Base-by-base conservation (phyloP, 1,140 invertebrate genomes). In the Zaprionus inermis region DNA sequence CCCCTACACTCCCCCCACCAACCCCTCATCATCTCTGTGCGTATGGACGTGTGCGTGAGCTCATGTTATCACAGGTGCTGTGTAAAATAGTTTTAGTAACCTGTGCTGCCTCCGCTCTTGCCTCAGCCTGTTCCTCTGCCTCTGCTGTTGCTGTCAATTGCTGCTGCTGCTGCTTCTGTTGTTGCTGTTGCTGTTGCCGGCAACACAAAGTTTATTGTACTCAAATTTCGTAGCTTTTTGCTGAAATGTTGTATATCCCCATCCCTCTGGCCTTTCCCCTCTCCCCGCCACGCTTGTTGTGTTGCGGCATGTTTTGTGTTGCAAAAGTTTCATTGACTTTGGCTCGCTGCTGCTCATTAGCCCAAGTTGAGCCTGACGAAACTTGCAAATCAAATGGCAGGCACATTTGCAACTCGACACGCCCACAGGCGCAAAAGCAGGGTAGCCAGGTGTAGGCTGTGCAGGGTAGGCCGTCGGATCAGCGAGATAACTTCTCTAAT, bases 31-130 rank as follows among this genome's bases (percentile, higher is more conserved):
- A 32, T 44, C 44, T 32, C 22, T 56, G 69, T 65, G 22, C 22
- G 5, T 67, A 18, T 32, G 30, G 36, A 41, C 41, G 55, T 65
- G 38, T 49, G 24, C 22, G 30, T 55, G 12, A n/a, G 63, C 51
- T 76, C 72, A 82, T 86, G 79, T 86, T 86, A 76, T 88, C 78
- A 63, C 83, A 88, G 82, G 83, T 86, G 82, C 66, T 77, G 79
- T 77, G 46, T 55, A 36, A 65, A 44, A 77, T 79, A 86, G 83
- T 82, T 88, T 88, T 74, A 79, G 79, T 73, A 82, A 73, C 72
- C 65, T 63, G 54, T 52, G 24, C 46, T 68, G 18, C 20, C n/a
- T 14, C 18, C 34, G 49, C 24, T 64, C 30, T 30, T 64, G 18
- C 12, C 67, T n/a, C n/a, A n/a, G 22, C 11, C 36, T n/a, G n/a